Evolutionary conservation across 1,140 invertebrate genomes (phyloP).

Genomic region (Drosophila setifemur): DNA sequence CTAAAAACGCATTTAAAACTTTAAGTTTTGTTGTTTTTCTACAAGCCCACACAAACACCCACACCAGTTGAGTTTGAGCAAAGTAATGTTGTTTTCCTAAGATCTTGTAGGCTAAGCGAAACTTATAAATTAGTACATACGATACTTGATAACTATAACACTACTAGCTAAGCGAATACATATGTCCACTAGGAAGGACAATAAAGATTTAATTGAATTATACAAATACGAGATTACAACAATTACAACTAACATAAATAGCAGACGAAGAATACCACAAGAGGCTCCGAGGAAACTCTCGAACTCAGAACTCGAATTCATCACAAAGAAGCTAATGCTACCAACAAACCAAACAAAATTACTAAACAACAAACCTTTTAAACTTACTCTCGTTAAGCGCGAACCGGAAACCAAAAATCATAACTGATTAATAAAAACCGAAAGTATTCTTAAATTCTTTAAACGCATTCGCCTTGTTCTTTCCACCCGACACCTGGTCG

Average conservation of each 20-base stretch:
- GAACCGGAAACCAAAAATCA: conserved; percentile 50
- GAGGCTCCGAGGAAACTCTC: conserved; percentile 37
- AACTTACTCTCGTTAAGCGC: conserved; percentile 63
- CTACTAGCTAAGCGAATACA: conserved; percentile 66
- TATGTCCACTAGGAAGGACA: conserved; percentile 75
- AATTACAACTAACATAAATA: conserved; percentile 39
- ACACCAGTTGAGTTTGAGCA: conserved; percentile 64
- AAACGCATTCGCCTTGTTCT: conserved; percentile 33
- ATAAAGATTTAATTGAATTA: conserved; percentile 70
- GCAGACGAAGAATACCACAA: conserved; percentile 15
- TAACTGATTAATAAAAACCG: conserved; percentile 66
- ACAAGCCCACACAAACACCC: background rate
- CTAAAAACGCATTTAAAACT: conserved; percentile 70
- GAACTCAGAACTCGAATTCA: conserved; percentile 32
- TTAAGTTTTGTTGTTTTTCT: conserved; percentile 55
- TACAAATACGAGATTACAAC: conserved; percentile 34
- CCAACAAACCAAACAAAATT: conserved; percentile 30
- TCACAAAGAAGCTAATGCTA: conserved; percentile 31
- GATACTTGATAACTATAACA: conserved; percentile 39
- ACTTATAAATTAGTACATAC: conserved; percentile 47
- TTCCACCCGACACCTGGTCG: conserved; percentile 17
- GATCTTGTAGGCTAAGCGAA: conserved; percentile 62
- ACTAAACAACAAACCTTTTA: conserved; percentile 55
- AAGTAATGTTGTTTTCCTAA: conserved; percentile 63
- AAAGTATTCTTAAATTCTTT: conserved; percentile 81